Evolutionary conservation across 1,140 invertebrate genomes (phyloP).

Genomic region (Zaprionus tsacasi): DNA sequence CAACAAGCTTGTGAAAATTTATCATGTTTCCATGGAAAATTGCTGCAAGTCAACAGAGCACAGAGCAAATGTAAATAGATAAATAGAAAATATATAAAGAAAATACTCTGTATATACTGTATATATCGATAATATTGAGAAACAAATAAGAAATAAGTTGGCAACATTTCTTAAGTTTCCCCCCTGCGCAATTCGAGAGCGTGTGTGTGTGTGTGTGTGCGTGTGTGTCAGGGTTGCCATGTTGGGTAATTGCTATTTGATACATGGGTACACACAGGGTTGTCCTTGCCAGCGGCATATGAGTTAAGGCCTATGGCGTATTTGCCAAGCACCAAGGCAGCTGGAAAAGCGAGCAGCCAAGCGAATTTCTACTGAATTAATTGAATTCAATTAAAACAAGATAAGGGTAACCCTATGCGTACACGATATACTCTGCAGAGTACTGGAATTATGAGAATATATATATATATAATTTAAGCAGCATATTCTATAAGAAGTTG

Average conservation of each 20-base stretch:
- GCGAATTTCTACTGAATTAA: constrained; percentile 22
- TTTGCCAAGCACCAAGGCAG: constrained; percentile 33
- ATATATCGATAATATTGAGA: constrained; percentile 40
- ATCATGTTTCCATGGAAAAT: constrained; percentile 45
- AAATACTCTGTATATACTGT: neutral
- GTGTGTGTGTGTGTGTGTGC: neutral
- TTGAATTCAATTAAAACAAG: constrained; percentile 48
- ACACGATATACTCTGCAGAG: neutral
- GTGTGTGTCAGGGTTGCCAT: neutral
- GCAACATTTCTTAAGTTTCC: neutral
- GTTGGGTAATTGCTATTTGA: constrained; percentile 50
- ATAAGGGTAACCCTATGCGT: neutral
- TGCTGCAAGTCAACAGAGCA: constrained; percentile 31
- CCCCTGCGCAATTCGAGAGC: neutral
- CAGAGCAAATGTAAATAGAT: constrained; percentile 37
- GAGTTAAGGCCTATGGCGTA: constrained; percentile 27
- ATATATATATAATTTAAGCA: too few species aligned
- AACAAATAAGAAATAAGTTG: constrained; percentile 20
- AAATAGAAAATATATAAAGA: constrained; percentile 31
- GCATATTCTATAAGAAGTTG: too few species aligned
- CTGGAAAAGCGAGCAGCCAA: constrained; percentile 18
- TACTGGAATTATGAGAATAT: too few species aligned
- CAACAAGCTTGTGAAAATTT: constrained; percentile 31
- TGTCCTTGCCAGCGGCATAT: neutral
- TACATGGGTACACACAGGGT: constrained; percentile 28